Evolutionary conservation across 2,113 vertebrate genomes (phyloP), one percentile per base, ranked within the genome.

Genomic region (Xenopus borealis): DNA sequence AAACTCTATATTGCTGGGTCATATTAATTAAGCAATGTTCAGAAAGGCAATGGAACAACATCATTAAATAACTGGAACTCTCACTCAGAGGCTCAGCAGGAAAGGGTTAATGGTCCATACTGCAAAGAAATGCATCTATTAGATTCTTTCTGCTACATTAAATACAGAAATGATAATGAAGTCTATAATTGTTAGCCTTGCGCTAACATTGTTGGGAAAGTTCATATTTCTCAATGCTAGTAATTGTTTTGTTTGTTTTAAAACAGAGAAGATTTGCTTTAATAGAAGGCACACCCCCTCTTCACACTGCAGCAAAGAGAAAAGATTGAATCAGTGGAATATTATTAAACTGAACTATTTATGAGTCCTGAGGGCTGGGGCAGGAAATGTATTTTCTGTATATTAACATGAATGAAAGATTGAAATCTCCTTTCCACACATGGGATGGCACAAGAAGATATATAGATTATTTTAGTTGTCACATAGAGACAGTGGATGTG

Each of bases 181-280:
- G 18, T 40, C 27, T 58, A 23, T 75, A 75, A 75, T 75, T 75
- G 72, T 55, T 53, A 40, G 46, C 57, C 58, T 69, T 23, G 13
- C 27, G 46, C 44, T 17, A 12, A 12, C 50, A 10, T 17, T 62
- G 44, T 62, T 40, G 30, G 57, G 44, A 69, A 75, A 68, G 65
- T 62, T 75, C 66, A 69, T 61, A 14, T 69, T 50, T 52, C 27
- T 69, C 46, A 62, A 27, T 69, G 23, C 66, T 69, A 57, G 57
- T 40, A 68, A 75, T 55, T 62, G 72, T 61, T 62, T 75, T 69
- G n/a, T 66, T 74, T 67, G 53, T 75, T 69, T 75, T 64, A 58
- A 17, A 69, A 75, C 65, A 69, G 44, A 69, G 44, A 57, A 62
- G 12, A 75, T 62, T 69, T 69, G 59, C 23, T 75, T 61, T 69